Evolutionary conservation across 2,113 vertebrate species (phyloP).

Genomic region (Promerops cafer): DNA sequence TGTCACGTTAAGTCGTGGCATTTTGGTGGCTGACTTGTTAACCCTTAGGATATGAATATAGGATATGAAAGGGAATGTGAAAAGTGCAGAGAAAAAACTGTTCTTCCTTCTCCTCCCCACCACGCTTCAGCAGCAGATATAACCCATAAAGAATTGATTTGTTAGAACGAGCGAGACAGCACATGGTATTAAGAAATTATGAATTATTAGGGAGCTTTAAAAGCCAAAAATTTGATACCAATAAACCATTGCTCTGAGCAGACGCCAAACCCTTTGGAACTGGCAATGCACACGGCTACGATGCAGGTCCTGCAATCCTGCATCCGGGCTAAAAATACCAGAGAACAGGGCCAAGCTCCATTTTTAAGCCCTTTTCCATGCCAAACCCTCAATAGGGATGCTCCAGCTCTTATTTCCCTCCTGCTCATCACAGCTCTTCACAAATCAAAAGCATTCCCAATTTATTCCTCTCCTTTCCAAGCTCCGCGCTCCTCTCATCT

Average conservation of each 20-base stretch:
- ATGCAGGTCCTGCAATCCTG: background rate
- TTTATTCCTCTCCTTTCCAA: slow-evolving; percentile 5
- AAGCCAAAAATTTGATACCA: background rate
- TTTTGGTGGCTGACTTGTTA: slow-evolving; percentile 23
- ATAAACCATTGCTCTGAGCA: background rate
- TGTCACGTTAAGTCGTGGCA: background rate
- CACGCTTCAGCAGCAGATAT: background rate
- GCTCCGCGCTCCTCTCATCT: background rate
- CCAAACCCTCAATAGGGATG: background rate
- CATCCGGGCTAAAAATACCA: background rate
- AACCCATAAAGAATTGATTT: slow-evolving; percentile 15
- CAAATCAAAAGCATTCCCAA: background rate
- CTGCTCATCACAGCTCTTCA: background rate
- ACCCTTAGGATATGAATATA: background rate
- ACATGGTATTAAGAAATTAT: background rate
- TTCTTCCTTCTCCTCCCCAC: background rate
- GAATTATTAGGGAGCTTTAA: slow-evolving; percentile 18
- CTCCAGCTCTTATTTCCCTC: background rate
- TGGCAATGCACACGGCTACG: background rate
- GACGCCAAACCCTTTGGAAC: background rate
- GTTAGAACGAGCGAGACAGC: background rate
- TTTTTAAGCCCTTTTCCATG: background rate
- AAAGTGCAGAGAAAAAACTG: background rate
- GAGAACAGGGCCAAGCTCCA: background rate
- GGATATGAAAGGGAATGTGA: background rate